phyloP scores from a whole-genome alignment of 2,113 vertebrate genomes.

The Macrotis lagotis region DNA sequence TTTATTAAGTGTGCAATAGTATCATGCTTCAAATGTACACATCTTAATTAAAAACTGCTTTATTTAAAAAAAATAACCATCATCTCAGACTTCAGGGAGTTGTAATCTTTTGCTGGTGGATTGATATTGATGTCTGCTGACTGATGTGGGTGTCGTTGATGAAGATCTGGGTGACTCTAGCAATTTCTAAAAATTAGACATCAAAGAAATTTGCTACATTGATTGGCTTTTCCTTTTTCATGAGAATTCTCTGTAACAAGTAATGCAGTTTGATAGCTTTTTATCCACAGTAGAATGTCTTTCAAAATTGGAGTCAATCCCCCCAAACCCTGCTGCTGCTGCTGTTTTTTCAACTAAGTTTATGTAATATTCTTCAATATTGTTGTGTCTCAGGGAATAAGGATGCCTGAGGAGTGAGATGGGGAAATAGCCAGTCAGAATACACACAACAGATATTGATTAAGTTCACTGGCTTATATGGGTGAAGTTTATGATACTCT shows the following conservation, averaged over 20 bases:
- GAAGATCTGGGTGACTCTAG: background rate
- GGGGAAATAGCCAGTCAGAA: background rate
- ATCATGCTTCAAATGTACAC: background rate
- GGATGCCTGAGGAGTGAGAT: background rate
- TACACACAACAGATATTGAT: background rate
- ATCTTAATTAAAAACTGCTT: background rate
- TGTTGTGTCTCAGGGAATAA: background rate
- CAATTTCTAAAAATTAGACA: background rate
- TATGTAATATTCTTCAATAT: background rate
- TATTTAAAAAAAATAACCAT: background rate
- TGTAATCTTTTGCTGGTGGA: background rate
- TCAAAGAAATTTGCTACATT: background rate
- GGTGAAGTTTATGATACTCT: background rate
- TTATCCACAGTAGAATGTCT: background rate
- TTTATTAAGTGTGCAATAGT: background rate
- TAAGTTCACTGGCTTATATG: background rate
- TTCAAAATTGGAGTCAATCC: background rate
- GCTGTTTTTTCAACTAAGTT: background rate
- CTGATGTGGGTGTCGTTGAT: background rate
- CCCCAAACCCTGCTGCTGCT: background rate
- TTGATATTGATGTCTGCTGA: background rate
- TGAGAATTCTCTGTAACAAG: background rate
- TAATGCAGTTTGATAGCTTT: background rate
- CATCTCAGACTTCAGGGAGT: background rate
- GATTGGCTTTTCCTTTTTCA: background rate